Evolutionary conservation across 2,888 invertebrate genomes (phyloP), one percentile per base, ranked within the genome.

Genomic region (Drosophila nr. perissopoda): DNA sequence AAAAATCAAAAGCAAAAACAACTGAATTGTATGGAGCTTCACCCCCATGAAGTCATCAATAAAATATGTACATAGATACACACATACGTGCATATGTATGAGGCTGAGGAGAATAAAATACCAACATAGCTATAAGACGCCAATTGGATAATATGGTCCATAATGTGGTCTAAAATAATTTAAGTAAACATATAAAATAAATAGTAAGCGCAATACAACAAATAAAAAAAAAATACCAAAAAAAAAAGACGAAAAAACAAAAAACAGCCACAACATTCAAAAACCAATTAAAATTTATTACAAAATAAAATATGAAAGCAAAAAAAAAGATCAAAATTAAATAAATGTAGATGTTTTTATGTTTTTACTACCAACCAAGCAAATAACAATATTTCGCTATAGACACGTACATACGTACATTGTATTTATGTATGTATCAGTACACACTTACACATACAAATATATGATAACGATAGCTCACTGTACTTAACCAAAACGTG

Each of bases 131-230:
- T 69, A 38, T 79, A 82, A 79, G 79, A 53, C 60, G 81, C 83
- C 83, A 83, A 81, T 83, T 83, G 81, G 81, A 81, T 80, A 82
- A 68, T 63, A 79, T 83, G 77, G 84, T 76, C 67, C 78, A 76
- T 77, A 34, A 75, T 62, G 70, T 76, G 76, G 76, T 80, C 80
- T 80, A 79, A 79, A 76, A 36, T 77, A 84, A 79, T 72, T 81
- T 79, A 79, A 79, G 79, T 72, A 69, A 79, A 70, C 65, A 59
- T 68, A 70, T 48, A 56, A 80, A 72, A 65, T 59, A 60, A 64
- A 48, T 65, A 65, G 36, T 76, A 80, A 76, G 58, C 77, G 46
- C 56, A 70, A 74, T 59, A 61, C 63, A 58, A 69, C 42, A 57
- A 68, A 68, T 46, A 36, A 49, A 57, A 61, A 67, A 27, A n/a